Evolutionary conservation across 2,888 invertebrate genomes (phyloP).

Genomic region (Incurvaria masculella): DNA sequence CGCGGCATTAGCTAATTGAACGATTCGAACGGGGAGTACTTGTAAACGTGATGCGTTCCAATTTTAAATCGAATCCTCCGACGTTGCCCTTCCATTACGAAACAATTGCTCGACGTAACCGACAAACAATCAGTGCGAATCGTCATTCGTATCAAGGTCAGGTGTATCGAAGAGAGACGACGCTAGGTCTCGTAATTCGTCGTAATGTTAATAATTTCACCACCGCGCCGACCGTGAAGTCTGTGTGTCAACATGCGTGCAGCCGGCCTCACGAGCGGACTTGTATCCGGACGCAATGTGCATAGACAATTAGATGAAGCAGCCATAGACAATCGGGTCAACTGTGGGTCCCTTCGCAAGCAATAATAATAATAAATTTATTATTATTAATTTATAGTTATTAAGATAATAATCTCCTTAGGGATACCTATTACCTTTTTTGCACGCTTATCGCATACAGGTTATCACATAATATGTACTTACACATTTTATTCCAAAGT

Average conservation of each 20-base stretch:
- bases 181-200: slow-evolving; percentile 23
- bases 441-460: too few species aligned
- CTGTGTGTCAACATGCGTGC: slow-evolving; percentile 28
- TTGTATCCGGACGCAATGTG: background rate
- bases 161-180: slow-evolving; percentile 20
- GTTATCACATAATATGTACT: too few species aligned
- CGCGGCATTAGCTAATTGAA: too few species aligned
- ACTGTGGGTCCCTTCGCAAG: background rate
- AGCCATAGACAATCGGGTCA: background rate
- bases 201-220: slow-evolving; percentile 28
- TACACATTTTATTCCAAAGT: too few species aligned
- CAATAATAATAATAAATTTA: background rate
- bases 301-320: background rate
- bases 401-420: too few species aligned
- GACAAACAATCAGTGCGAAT: slow-evolving; percentile 8
- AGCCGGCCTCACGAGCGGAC: background rate
- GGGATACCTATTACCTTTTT: too few species aligned
- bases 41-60: too few species aligned
- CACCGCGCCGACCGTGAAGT: slow-evolving; percentile 29
- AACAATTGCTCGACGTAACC: slow-evolving; percentile 20
- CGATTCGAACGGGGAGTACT: too few species aligned
- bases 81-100: slow-evolving; percentile 14
- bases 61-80: too few species aligned
- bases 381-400: too few species aligned
- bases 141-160: slow-evolving; percentile 22